Conservation (phyloP, 2,888 invertebrate genomes). For the Herminia tarsipennalis region DNA sequence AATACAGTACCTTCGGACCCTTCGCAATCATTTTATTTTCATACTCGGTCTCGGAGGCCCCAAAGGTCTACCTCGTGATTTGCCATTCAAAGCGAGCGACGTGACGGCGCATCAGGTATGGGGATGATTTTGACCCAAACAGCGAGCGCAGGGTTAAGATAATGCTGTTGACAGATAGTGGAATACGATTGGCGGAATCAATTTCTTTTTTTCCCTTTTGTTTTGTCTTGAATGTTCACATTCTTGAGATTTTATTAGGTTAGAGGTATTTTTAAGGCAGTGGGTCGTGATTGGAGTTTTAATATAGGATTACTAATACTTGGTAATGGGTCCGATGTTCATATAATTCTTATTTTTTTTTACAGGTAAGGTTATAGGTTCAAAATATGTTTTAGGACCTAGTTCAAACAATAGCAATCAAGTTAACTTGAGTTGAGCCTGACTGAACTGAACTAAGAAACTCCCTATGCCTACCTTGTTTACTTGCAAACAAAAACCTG, state of each 20-base stretch:
- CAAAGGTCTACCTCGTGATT: slow-evolving; percentile 82
- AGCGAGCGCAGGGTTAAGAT: slow-evolving; percentile 66
- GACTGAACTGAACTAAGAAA: too few species aligned
- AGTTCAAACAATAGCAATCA: too few species aligned
- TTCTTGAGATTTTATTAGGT: slow-evolving; percentile 10
- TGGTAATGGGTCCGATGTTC: too few species aligned
- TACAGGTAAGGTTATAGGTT: too few species aligned
- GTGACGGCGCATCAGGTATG: slow-evolving; percentile 74
- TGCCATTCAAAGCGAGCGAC: slow-evolving; percentile 80
- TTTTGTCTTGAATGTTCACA: slow-evolving; percentile 9
- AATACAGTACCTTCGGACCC: slow-evolving; percentile 74
- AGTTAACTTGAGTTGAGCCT: too few species aligned
- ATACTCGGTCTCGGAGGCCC: slow-evolving; percentile 78
- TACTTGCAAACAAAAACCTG: too few species aligned
- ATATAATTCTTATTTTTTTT: too few species aligned
- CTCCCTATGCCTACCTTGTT: too few species aligned
- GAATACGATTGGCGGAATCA: slow-evolving; percentile 67
- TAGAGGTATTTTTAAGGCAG: background rate
- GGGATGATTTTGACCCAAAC: slow-evolving; percentile 59
- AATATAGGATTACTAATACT: too few species aligned
- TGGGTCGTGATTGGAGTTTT: background rate
- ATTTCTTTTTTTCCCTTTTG: slow-evolving; percentile 51
- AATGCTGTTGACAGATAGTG: slow-evolving; percentile 77
- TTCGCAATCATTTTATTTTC: slow-evolving; percentile 84
- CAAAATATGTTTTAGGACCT: too few species aligned